Evolutionary conservation across 2,797 vertebrate species (phyloP).

Genomic region (Phrynocephalus vlangalii): DNA sequence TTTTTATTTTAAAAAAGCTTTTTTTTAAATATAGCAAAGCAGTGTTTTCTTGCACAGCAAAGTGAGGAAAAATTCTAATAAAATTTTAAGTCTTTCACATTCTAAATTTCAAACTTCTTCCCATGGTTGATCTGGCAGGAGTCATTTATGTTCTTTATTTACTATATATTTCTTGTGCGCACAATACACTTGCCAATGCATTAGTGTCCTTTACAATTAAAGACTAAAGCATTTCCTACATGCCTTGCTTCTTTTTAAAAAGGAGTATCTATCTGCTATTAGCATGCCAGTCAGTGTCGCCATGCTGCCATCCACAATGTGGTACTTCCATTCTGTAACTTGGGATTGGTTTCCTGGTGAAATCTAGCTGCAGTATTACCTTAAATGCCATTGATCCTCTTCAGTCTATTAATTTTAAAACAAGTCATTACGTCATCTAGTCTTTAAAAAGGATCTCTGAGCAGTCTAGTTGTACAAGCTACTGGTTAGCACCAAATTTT

Average conservation of each 20-base stretch:
- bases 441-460: background rate
- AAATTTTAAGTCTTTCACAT: constrained; percentile 90
- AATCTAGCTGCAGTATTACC: constrained; percentile 48
- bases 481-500: background rate
- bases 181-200: constrained; percentile 73
- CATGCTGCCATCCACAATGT: constrained; percentile 54
- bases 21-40: constrained; percentile 93
- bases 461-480: background rate
- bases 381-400: constrained; percentile 30
- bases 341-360: constrained; percentile 32
- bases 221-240: constrained; percentile 72
- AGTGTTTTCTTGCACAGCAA: constrained; percentile 96
- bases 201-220: constrained; percentile 71
- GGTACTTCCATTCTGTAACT: constrained; percentile 36
- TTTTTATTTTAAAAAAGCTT: constrained; percentile 88
- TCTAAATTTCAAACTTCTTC: constrained; percentile 85
- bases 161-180: constrained; percentile 87
- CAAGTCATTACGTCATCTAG: too few species aligned
- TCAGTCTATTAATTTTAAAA: constrained; percentile 10
- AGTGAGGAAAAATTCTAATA: constrained; percentile 93
- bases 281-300: constrained; percentile 69
- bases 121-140: constrained; percentile 81
- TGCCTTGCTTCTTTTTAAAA: constrained; percentile 72
- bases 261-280: constrained; percentile 36
- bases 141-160: constrained; percentile 85